Evolutionary conservation across 2,113 vertebrate genomes (phyloP).

Genomic region (Melanerpes aurifrons): DNA sequence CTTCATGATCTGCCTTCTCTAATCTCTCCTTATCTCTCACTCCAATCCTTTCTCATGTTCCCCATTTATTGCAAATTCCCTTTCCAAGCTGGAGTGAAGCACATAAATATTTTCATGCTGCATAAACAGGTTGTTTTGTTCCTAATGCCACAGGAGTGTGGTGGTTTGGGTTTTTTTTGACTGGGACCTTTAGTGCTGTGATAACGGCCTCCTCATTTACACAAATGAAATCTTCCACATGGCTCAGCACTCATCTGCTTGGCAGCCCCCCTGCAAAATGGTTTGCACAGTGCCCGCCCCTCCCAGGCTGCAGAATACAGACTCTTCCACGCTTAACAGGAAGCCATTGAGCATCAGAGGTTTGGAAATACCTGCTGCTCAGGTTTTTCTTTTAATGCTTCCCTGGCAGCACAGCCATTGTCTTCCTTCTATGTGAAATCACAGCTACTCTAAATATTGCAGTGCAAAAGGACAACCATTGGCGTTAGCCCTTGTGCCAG

Average conservation of each 20-base stretch:
- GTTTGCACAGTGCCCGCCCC: neutral
- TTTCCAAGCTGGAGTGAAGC: conserved; percentile 23
- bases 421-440: neutral
- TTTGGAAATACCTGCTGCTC: neutral
- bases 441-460: neutral
- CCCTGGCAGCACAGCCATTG: neutral
- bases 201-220: conserved; percentile 56
- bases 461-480: neutral
- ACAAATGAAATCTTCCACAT: conserved; percentile 52
- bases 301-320: neutral
- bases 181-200: conserved; percentile 49
- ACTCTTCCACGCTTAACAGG: conserved; percentile 32
- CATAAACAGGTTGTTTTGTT: conserved; percentile 64
- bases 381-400: neutral
- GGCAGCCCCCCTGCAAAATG: neutral
- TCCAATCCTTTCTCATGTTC: conserved; percentile 39
- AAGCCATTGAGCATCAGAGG: neutral
- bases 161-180: neutral
- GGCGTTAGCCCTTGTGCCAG: neutral
- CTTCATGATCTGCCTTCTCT: conserved; percentile 51
- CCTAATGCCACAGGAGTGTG: conserved; percentile 35
- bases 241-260: conserved; percentile 45
- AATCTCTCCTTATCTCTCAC: conserved; percentile 45
- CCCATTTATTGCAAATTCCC: conserved; percentile 59
- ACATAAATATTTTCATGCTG: conserved; percentile 59